phyloP scores from a whole-genome alignment of 2,888 invertebrate genomes.

The Caenorhabditis macrosperma region DNA sequence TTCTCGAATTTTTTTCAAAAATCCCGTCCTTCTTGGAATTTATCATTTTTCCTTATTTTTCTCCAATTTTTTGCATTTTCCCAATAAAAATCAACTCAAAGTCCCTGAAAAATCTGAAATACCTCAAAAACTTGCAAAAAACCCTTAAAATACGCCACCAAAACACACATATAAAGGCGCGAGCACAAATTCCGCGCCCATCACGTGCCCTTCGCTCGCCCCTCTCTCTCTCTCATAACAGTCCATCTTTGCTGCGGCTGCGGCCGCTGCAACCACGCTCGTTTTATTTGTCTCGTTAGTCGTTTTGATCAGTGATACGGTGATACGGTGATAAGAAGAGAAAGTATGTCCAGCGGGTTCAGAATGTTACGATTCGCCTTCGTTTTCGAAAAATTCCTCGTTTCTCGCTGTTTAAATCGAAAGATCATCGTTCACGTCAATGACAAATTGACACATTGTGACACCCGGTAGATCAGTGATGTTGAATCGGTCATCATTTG shows the following conservation, averaged over 20 bases:
- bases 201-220: background rate
- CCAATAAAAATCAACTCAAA: too few relatives aligned
- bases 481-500: background rate
- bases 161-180: background rate
- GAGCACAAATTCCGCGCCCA: background rate
- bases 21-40: too few relatives aligned
- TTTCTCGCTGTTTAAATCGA: background rate
- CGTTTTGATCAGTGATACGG: background rate
- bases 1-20: too few relatives aligned
- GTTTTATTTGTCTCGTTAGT: background rate
- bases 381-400: slow-evolving; percentile 3
- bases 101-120: too few relatives aligned
- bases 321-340: slow-evolving; percentile 21
- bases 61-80: too few relatives aligned
- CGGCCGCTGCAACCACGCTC: too few relatives aligned
- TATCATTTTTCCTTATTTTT: too few relatives aligned
- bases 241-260: too few relatives aligned
- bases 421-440: background rate
- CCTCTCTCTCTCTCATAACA: too few relatives aligned
- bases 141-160: too few relatives aligned
- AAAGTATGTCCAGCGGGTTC: slow-evolving; percentile 37
- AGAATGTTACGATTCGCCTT: slow-evolving; percentile 29
- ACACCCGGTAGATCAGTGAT: background rate
- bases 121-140: too few relatives aligned
- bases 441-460: background rate